Evolutionary conservation across 2,888 invertebrate species (phyloP).

Genomic region (Andrena flavipes): DNA sequence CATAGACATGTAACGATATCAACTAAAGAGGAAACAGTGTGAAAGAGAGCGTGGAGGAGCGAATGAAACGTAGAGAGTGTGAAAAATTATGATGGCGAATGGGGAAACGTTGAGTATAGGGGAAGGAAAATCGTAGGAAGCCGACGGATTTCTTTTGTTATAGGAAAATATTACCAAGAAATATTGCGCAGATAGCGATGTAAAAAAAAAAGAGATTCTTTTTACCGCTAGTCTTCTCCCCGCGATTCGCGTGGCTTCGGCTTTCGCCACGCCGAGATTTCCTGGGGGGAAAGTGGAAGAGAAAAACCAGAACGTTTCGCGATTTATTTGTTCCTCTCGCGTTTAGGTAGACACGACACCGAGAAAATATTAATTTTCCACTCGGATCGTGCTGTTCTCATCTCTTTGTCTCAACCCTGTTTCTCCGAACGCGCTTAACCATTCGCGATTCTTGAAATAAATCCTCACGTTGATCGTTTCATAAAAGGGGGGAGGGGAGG

Average conservation of each 20-base stretch:
- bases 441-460: neutral
- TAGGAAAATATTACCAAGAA: conserved; percentile 34
- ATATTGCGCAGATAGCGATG: conserved; percentile 21
- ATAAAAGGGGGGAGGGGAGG: no score
- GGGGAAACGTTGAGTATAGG: conserved; percentile 9
- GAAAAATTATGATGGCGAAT: neutral
- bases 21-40: conserved; percentile 33
- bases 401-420: neutral
- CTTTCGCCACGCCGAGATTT: conserved; percentile 12
- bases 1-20: conserved; percentile 69
- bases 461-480: neutral
- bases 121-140: conserved; percentile 29
- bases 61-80: conserved; percentile 12
- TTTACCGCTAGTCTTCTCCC: conserved; percentile 34
- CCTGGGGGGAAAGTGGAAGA: neutral
- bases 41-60: conserved; percentile 14
- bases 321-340: no score
- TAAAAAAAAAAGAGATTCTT: neutral
- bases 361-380: no score
- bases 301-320: neutral
- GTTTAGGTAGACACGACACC: no score
- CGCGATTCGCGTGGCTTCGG: conserved; percentile 40
- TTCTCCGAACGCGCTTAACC: no score
- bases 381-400: neutral
- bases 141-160: conserved; percentile 53